Base-by-base conservation (phyloP, 2,113 vertebrate species). In the Proteles cristata region DNA sequence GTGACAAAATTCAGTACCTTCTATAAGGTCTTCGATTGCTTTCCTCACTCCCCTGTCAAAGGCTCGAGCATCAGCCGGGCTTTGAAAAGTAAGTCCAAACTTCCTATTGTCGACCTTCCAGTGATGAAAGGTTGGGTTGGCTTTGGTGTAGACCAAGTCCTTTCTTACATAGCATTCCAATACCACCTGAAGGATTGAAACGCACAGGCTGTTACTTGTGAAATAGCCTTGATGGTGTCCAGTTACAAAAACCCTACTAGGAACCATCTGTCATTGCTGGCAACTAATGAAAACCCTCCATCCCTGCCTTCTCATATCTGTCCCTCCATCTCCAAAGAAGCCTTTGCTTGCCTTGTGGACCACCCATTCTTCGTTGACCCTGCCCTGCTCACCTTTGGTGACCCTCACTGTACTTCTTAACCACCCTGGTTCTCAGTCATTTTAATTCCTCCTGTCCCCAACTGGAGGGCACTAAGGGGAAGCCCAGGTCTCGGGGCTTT, bases 81-180 rank as follows among this genome's bases (percentile, higher is more conserved):
- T 99, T 98, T 99, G 99, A 97, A 99, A 99, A 97, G 99, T 99
- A 80, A 99, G 99, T 94, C 99, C 99, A 21, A 99, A 99, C 98
- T 99, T 99, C 96, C 99, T 99, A 98, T 99, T 99, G 98, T 99
- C 99, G 66, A 99, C 99, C 98, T 99, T 99, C 99, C 99, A 99
- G 65, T 99, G 99, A 98, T 99, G 99, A 98, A 99, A 99, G 11
- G 99, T 99, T 93, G 99, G 99, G n/a, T 99, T 99, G n/a, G 99
- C 99, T 98, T 99, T 99, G 31, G 99, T 99, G 98, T 99, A 99
- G 74, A 99, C 99, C 97, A 99, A 98, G 98, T 99, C 99, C 98
- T 99, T 99, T 99, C 99, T 99, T 97, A 99, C 99, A 66, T 99
- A 99, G 98, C 99, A 99, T 97, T 99, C 99, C 98, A 99, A 98